Evolutionary conservation across 2,113 vertebrate species (phyloP).

Genomic region (Desmodus rotundus): DNA sequence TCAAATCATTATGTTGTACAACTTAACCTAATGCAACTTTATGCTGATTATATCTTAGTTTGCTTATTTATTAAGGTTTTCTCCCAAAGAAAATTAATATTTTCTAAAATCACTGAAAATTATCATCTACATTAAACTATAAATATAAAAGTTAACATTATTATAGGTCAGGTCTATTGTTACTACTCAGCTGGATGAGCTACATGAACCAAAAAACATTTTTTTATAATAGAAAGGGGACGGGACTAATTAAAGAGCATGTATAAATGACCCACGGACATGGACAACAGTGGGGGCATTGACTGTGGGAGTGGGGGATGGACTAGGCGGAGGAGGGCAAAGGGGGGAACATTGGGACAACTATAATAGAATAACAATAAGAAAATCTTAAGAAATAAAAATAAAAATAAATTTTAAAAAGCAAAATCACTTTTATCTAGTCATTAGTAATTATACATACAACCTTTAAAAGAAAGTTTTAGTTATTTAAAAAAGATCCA

Average conservation of each 20-base stretch:
- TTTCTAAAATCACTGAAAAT: slow-evolving; percentile 24
- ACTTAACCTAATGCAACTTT: not conserved
- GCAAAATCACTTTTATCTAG: not conserved
- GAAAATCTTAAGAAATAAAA: no score
- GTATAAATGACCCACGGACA: no score
- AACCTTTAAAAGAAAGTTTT: not conserved
- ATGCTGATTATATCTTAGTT: not conserved
- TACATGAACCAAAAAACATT: not conserved
- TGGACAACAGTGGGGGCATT: no score
- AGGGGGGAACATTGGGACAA: no score
- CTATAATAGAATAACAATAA: no score
- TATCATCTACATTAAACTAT: not conserved
- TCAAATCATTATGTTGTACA: not conserved
- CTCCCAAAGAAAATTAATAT: not conserved
- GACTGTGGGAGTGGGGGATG: no score
- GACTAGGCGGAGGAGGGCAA: no score
- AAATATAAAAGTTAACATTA: not conserved
- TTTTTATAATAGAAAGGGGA: slow-evolving; percentile 15
- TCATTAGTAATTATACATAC: slow-evolving; percentile 8
- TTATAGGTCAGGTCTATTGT: not conserved
- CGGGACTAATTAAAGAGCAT: no score
- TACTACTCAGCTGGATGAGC: not conserved
- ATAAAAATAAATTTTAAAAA: not conserved
- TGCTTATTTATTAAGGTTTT: slow-evolving; percentile 4
- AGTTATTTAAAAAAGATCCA: not conserved